Conservation (phyloP, 2,797 vertebrate species). For the Oophaga sylvatica region DNA sequence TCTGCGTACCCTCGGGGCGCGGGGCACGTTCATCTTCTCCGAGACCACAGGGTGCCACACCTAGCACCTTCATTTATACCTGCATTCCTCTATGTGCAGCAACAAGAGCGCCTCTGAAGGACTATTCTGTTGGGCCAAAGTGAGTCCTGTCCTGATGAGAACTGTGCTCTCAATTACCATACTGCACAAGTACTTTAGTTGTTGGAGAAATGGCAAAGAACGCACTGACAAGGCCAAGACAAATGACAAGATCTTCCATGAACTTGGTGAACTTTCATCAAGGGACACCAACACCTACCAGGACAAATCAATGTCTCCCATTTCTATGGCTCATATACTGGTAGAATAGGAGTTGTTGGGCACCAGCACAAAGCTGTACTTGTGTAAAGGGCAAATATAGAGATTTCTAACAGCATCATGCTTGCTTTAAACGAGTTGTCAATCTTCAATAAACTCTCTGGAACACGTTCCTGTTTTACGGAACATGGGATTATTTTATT, state of each 20-base stretch:
- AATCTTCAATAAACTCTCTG: not conserved
- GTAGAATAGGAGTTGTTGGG: not conserved
- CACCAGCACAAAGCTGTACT: not conserved
- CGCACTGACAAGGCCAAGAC: not conserved
- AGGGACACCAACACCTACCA: conserved; percentile 1
- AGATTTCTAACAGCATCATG: not conserved
- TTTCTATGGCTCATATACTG: not conserved
- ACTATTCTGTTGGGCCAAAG: not conserved
- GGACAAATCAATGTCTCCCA: not conserved
- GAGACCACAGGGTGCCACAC: conserved; percentile 58
- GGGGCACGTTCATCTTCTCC: conserved; percentile 47
- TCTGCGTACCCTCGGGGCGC: conserved; percentile 57
- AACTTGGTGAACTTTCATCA: not conserved
- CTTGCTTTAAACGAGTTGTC: not conserved
- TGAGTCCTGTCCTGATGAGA: not conserved
- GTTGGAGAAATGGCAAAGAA: not conserved
- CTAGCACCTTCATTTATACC: conserved; percentile 46
- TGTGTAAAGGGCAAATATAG: not conserved
- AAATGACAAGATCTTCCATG: not conserved
- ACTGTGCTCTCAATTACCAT: not conserved
- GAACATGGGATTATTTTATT: not conserved
- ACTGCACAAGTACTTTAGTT: not conserved
- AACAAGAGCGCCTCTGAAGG: conserved; percentile 18
- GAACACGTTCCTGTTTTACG: not conserved
- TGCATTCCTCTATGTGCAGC: conserved; percentile 52